Percentiles rank a stretch among this genome's conserved stretches.
These are phyloP conservation scores for Mohoua ochrocephala DNA, from an alignment of 2,113 vertebrate genomes.

Conservation along the genomic window DNA sequence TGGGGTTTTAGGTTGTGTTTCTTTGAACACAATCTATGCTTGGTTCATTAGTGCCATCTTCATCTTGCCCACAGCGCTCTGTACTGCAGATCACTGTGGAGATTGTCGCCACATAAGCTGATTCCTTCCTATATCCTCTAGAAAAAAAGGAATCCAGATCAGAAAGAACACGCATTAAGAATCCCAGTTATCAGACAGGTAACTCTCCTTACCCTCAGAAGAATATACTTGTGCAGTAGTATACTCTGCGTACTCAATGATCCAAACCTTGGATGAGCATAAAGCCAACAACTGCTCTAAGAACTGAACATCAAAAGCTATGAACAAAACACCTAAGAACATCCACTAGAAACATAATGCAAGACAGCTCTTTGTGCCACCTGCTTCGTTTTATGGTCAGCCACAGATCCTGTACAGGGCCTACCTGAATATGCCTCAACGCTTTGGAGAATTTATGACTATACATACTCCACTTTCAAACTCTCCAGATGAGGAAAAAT, in stretches of 20 bases:
- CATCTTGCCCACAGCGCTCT: neutral
- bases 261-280: neutral
- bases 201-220: neutral
- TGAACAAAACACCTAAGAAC: neutral
- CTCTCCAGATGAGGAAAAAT: neutral
- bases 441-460: neutral
- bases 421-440: neutral
- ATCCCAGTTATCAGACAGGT: neutral
- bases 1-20: neutral
- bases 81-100: neutral
- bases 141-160: neutral
- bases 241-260: neutral
- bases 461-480: neutral
- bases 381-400: neutral
- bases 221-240: neutral
- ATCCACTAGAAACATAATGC: neutral
- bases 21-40: neutral
- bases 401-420: neutral
- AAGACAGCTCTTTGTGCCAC: neutral
- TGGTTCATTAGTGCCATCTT: neutral
- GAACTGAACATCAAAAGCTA: neutral
- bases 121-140: neutral
- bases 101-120: neutral
- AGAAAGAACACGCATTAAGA: neutral
- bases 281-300: neutral